These are phyloP conservation scores for Dermatemys mawii DNA, from an alignment of 2,113 vertebrate species.

Conservation along the genomic window DNA sequence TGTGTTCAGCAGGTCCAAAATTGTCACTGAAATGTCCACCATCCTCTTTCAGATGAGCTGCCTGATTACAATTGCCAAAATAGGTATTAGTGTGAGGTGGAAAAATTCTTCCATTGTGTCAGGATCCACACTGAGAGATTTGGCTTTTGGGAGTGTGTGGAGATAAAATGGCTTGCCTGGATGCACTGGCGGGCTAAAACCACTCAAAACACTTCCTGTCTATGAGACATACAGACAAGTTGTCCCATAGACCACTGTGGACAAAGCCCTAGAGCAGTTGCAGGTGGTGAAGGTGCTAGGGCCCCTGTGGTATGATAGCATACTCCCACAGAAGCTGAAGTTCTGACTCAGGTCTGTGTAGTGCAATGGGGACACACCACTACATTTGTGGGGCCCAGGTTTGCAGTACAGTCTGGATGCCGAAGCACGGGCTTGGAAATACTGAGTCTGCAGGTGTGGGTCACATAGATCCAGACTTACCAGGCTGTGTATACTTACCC, in stretches of 20 bases:
- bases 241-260: background rate
- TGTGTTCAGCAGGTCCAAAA: too few relatives aligned
- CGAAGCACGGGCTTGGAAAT: background rate
- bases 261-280: background rate
- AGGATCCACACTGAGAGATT: background rate
- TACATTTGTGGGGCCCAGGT: background rate
- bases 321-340: background rate
- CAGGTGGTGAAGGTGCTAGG: background rate
- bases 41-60: background rate
- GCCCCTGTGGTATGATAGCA: background rate
- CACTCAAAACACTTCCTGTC: background rate
- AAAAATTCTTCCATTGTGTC: background rate
- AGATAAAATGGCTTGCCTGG: too few relatives aligned
- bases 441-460: background rate
- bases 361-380: background rate
- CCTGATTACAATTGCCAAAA: background rate
- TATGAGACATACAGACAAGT: background rate
- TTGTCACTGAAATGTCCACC: background rate
- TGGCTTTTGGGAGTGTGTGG: background rate
- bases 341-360: background rate
- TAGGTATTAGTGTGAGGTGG: background rate
- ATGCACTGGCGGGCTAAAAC: background rate
- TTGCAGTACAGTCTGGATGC: background rate
- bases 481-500: background rate
- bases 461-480: background rate